Percentiles rank a stretch among this genome's conserved stretches.
Conservation (phyloP, 1,140 invertebrate genomes). For the Ceratitis capitata region DNA sequence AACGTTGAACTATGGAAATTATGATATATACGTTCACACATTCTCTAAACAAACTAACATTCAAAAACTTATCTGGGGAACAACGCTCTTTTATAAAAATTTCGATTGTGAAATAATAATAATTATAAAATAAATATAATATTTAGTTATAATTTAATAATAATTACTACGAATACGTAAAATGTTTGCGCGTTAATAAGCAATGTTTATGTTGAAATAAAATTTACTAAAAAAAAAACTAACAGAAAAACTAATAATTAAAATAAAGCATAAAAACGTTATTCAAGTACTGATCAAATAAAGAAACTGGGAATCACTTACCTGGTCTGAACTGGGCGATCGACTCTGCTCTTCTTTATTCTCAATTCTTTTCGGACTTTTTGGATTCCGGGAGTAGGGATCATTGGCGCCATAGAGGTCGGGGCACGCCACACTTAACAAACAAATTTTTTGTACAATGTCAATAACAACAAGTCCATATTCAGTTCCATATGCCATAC, state of each 20-base stretch:
- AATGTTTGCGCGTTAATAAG: background rate
- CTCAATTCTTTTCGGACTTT: conserved; percentile 80
- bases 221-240: background rate
- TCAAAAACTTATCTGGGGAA: conserved; percentile 16
- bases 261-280: background rate
- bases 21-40: conserved; percentile 7
- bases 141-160: too few relatives aligned
- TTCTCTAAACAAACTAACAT: conserved; percentile 24
- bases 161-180: background rate
- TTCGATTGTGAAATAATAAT: background rate
- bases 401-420: conserved; percentile 90
- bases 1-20: background rate
- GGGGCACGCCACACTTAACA: conserved; percentile 84
- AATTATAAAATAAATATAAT: background rate
- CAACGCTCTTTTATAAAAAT: background rate
- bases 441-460: conserved; percentile 88
- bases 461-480: conserved; percentile 94
- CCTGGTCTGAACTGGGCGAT: conserved; percentile 92
- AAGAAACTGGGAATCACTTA: conserved; percentile 60
- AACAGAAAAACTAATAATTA: too few relatives aligned
- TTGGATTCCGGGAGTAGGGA: conserved; percentile 85
- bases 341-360: conserved; percentile 77
- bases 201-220: background rate
- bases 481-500: conserved; percentile 96
- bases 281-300: background rate